Conservation (phyloP, 1,140 invertebrate species). For the Tetramorium parvispinum region DNA sequence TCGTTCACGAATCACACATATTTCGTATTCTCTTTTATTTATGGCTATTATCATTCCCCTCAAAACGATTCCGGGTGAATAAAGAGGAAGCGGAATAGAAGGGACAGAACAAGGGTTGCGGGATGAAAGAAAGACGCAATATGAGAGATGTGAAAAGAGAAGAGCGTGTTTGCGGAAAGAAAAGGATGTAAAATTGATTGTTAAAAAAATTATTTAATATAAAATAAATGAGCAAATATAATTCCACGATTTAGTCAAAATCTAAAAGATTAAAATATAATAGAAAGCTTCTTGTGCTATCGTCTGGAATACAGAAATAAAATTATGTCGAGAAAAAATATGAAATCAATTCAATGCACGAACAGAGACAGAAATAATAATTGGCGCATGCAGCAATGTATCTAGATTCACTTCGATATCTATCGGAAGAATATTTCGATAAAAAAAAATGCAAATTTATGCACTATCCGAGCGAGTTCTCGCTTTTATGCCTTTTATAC, state of each 20-base stretch:
- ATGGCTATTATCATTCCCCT: slow-evolving; percentile 6
- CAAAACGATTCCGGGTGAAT: neutral
- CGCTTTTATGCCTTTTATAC: slow-evolving; percentile 23
- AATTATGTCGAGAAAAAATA: neutral
- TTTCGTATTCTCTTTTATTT: slow-evolving; percentile 26
- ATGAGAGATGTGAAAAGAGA: slow-evolving; percentile 2
- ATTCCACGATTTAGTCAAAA: neutral
- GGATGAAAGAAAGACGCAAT: neutral
- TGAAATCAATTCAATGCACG: slow-evolving; percentile 8
- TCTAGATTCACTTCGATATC: slow-evolving; percentile 3
- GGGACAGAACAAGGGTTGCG: neutral
- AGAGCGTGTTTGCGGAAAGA: neutral
- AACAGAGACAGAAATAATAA: neutral
- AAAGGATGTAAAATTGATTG: neutral
- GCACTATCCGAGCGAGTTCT: slow-evolving; percentile 13
- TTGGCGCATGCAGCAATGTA: slow-evolving; percentile 14
- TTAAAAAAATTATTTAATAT: neutral
- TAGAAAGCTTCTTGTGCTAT: neutral
- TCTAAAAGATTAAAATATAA: neutral
- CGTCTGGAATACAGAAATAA: neutral
- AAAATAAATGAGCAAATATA: neutral
- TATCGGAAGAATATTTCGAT: neutral
- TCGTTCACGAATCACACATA: neutral
- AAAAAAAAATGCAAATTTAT: slow-evolving; percentile 45
- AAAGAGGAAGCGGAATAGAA: neutral